Base-by-base conservation (phyloP, 30 jellyfish, hydroid and myxozoan genomes). In the Haliclystus octoradiatus region DNA sequence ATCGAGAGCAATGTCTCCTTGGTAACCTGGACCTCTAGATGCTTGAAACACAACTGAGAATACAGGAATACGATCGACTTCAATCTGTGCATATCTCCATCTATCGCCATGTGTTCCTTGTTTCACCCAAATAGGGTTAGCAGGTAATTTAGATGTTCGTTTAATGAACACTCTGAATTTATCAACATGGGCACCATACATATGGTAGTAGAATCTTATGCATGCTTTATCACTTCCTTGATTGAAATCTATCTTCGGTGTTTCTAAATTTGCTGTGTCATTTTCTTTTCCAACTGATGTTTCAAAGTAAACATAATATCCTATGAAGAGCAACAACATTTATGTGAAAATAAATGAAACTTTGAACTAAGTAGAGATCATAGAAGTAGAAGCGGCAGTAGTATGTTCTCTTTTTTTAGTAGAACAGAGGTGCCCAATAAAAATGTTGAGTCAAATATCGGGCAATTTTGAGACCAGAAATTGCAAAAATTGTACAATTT, bases 171-270 rank as follows among this genome's bases (percentile, higher is more conserved):
- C 92, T 26, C 76, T 89, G 35, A 89, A 70, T 4, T 82, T 53
- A 69, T 93, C 98, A 22, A 89, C 95, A 61, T 89, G 98, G 19
- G 94, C 84, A 28, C 98, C 98, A 62, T 75, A 89, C 98, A 89
- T 89, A 74, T 89, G 98, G 69, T 81, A 89, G 94, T 94, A 89
- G 76, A 89, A 89, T 32, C 94, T 84, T 23, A 89, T 86, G 33
- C 98, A 89, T 27, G 77, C 93, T 26, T 2, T 51, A 63, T 62
- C 46, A 32, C 93, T 78, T 32, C 82, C 68, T 9, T 78, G 46
- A 2, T 66, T 52, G 71, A 89, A 89, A 78, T 72, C 62, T 75
- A 89, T 70, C 7, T 47, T 31, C 1, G 98, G 98, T 35, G 94
- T 62, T 23, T 40, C 80, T 26, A 89, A 70, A 52, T 66, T 69